These are phyloP conservation scores for Bathynomus jamesi DNA, from an alignment of 1,140 invertebrate genomes.

Conservation along the genomic window DNA sequence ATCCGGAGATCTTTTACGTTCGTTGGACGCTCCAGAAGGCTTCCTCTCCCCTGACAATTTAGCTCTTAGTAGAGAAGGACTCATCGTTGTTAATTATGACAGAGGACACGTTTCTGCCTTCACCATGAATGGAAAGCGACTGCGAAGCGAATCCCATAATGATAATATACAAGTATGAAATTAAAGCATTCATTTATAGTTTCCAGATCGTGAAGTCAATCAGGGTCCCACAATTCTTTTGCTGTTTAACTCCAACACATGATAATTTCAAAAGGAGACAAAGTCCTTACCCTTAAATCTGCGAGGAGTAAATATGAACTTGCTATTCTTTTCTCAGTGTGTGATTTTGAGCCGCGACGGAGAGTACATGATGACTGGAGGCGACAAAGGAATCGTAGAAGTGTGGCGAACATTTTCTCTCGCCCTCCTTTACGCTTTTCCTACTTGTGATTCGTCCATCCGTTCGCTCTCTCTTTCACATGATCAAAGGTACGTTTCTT, in stretches of 20 bases:
- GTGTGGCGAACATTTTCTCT: conserved; percentile 97
- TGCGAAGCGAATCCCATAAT: conserved; percentile 82
- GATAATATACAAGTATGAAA: conserved; percentile 82
- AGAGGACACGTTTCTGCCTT: conserved; percentile 83
- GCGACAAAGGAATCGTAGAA: conserved; percentile 93
- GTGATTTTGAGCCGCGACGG: conserved; percentile 91
- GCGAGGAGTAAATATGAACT: background rate
- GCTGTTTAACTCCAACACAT: too few relatives aligned
- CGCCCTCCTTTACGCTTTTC: conserved; percentile 92
- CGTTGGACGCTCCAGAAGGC: conserved; percentile 68
- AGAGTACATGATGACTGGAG: conserved; percentile 94
- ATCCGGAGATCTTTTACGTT: conserved; percentile 92
- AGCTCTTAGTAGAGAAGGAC: conserved; percentile 86
- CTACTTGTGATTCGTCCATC: conserved; percentile 87
- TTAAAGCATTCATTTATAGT: background rate
- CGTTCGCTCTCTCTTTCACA: conserved; percentile 86
- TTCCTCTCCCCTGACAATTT: conserved; percentile 83
- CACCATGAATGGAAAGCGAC: conserved; percentile 80
- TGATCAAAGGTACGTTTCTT: conserved; percentile 83
- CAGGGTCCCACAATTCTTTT: too few relatives aligned
- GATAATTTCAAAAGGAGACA: background rate
- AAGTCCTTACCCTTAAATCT: background rate
- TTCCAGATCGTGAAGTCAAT: too few relatives aligned
- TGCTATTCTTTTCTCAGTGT: conserved; percentile 56
- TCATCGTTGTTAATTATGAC: conserved; percentile 89